phyloP scores from a whole-genome alignment of 2,113 vertebrate genomes.

The Tonatia bakeri region DNA sequence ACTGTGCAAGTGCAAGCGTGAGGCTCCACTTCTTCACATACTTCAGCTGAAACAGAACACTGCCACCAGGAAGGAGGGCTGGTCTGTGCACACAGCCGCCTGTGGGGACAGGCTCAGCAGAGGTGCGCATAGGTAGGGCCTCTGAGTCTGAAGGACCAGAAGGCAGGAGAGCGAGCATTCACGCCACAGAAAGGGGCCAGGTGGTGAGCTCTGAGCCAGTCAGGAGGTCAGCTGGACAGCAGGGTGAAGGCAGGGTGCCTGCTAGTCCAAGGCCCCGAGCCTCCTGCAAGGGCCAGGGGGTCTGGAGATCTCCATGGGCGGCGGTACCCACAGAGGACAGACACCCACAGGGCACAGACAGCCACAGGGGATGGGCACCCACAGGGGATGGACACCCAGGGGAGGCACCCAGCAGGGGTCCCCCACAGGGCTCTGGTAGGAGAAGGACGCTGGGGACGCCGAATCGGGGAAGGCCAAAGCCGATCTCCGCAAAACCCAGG shows the following conservation, averaged over 20 bases:
- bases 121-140: background rate
- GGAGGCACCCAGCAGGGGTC: background rate
- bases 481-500: background rate
- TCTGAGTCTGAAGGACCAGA: background rate
- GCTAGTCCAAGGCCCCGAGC: background rate
- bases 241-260: background rate
- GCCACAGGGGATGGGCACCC: background rate
- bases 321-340: background rate
- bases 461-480: background rate
- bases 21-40: background rate
- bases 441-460: background rate
- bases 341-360: background rate
- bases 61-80: background rate
- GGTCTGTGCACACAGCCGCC: too few species aligned
- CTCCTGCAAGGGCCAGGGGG: background rate
- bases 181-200: background rate
- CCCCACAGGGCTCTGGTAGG: background rate
- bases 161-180: background rate
- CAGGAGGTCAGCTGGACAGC: background rate
- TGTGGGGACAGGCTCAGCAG: fast-evolving
- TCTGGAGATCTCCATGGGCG: background rate
- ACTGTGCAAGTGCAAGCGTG: background rate
- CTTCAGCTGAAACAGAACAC: too few species aligned
- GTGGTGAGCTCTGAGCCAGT: background rate
- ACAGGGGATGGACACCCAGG: background rate